Evolutionary conservation across 1,140 invertebrate species (phyloP).

Genomic region (Tetraneura akinire): DNA sequence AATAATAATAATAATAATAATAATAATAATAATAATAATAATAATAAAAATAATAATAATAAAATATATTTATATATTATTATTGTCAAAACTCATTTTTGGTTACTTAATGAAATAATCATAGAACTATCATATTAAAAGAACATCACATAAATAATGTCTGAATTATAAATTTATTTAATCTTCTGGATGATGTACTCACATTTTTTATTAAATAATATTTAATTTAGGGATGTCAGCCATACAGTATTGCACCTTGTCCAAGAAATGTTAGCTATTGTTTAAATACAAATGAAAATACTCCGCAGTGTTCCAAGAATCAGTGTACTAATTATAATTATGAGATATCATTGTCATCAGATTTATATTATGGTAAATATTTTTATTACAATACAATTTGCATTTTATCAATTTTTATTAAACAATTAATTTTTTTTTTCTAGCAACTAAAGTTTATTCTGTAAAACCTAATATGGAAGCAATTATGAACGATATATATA

Average conservation of each 20-base stretch:
- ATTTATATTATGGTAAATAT: conserved; percentile 28
- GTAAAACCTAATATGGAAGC: conserved; percentile 22
- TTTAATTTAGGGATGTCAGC: conserved; percentile 57
- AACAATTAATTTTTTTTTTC: conserved; percentile 57
- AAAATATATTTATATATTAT: no score
- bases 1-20: no score
- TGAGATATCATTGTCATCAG: background rate
- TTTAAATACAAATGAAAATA: background rate
- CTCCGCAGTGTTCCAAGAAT: background rate
- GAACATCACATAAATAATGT: no score
- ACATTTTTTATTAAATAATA: background rate
- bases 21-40: no score
- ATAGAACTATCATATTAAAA: no score
- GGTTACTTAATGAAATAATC: no score
- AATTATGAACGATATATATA: conserved; percentile 49
- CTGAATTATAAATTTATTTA: no score
- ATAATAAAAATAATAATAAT: no score
- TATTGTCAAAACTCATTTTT: no score
- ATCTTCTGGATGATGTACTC: background rate
- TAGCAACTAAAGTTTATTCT: conserved; percentile 26
- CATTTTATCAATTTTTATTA: background rate
- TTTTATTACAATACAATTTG: background rate
- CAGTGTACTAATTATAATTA: conserved; percentile 17
- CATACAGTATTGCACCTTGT: conserved; percentile 65
- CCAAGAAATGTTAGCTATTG: background rate